Base-by-base conservation (phyloP, 2,797 vertebrate species). In the Heterohyrax brucei region DNA sequence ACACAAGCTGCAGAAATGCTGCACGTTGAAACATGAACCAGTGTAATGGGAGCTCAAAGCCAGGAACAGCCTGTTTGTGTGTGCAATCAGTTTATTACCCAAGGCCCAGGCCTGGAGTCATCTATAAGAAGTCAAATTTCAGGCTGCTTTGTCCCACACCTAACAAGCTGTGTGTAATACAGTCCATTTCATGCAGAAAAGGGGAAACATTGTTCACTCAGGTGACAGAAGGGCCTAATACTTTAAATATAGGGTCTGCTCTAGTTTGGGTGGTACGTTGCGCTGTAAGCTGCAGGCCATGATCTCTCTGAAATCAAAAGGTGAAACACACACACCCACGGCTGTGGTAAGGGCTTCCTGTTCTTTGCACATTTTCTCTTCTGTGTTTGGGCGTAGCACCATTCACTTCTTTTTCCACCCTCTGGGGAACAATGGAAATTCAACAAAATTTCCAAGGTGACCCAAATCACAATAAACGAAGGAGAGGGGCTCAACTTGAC, bases 11-110 rank as follows among this genome's bases (percentile, higher is more conserved):
- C 89, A 83, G 97, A 97, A 95, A 48, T 94, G 86, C 95, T 97
- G 97, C 96, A 94, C 98, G 98, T 97, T 99, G 98, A 98, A 98
- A 98, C 98, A 97, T 97, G 98, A 98, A 98, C 98, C 98, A 81
- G 59, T 97, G 98, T 98, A 98, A 98, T 98, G 95, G 95, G 97
- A 98, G 96, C 98, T 98, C 98, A 97, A 97, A 98, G 98, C 98
- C 98, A 98, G 98, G 98, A 97, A 97, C 98, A 98, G 99, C 99
- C 99, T 98, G 98, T 99, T 97, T 97, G 98, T 98, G 89, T 97
- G 93, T 97, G 95, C 97, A 97, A 92, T 96, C 95, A 91, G 96
- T 98, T 98, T 98, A 98, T 97, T 97, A 98, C 98, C 97, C 98
- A 97, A 98, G 84, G 87, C 96, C 97, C 96, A 96, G 97, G 95